Conservation (phyloP, 2,888 invertebrate genomes). For the Morinoia aosen region DNA sequence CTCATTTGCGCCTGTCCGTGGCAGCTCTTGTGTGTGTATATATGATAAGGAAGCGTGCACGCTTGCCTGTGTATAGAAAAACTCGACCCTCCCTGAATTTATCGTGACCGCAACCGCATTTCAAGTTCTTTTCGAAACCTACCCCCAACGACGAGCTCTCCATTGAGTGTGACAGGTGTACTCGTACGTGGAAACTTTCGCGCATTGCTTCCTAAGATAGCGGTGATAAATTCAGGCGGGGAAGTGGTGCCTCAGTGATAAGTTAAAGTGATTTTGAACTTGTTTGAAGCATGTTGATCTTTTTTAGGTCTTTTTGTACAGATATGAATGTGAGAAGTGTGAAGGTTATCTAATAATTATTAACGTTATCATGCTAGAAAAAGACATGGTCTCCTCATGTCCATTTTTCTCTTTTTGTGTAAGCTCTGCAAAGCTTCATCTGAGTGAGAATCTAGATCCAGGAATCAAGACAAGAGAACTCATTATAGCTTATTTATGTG, state of each 20-base stretch:
- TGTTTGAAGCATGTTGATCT: constrained; percentile 5
- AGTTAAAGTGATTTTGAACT: constrained; percentile 9
- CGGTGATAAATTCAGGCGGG: not conserved
- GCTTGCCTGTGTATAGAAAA: constrained; percentile 11
- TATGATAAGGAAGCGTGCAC: constrained; percentile 8
- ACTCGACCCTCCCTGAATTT: not conserved
- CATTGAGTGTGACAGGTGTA: too few relatives aligned
- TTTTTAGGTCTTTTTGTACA: constrained; percentile 40
- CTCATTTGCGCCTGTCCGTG: constrained; percentile 21
- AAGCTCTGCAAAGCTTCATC: not conserved
- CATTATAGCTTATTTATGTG: not conserved
- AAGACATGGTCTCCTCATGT: not conserved
- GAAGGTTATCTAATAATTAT: not conserved
- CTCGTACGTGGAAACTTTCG: not conserved
- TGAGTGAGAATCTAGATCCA: not conserved
- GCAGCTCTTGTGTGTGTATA: constrained; percentile 26
- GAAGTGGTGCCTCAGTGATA: constrained; percentile 38
- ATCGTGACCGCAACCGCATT: not conserved
- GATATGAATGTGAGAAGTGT: not conserved
- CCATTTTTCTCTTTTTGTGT: not conserved
- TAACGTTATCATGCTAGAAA: not conserved
- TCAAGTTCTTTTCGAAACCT: not conserved
- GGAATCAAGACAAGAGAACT: not conserved
- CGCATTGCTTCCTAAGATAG: not conserved
- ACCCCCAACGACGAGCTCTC: not conserved